Conservation (phyloP, 2,797 vertebrate genomes). For the Urophycis tenuis region DNA sequence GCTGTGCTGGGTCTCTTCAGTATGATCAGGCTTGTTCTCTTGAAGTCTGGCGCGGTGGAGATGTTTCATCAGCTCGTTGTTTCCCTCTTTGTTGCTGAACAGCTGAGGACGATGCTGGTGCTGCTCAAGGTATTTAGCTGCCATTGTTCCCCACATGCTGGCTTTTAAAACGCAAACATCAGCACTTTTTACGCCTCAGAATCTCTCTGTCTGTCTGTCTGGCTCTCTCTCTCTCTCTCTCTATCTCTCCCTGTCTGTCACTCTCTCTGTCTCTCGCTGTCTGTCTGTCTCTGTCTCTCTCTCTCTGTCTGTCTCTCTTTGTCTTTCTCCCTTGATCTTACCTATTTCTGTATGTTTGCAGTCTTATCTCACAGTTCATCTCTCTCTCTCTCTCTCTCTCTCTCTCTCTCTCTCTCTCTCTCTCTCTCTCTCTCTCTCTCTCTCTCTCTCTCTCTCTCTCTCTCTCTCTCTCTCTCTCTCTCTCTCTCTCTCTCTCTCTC, state of each 20-base stretch:
- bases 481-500: background rate
- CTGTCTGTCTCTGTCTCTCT: background rate
- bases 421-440: background rate
- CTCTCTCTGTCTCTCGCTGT: background rate
- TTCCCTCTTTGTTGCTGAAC: background rate
- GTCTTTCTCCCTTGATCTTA: background rate
- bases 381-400: too few species aligned
- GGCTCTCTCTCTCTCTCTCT: background rate
- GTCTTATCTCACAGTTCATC: background rate
- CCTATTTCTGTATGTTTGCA: background rate
- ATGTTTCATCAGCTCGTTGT: background rate
- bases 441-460: background rate
- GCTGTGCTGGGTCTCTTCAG: background rate
- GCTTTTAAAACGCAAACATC: slow-evolving; percentile 27
- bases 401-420: too few species aligned
- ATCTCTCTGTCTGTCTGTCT: background rate
- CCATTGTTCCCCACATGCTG: background rate
- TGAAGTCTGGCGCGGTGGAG: slow-evolving; percentile 16
- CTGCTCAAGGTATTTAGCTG: background rate
- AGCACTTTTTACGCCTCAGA: background rate
- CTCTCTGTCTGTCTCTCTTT: slow-evolving; percentile 4
- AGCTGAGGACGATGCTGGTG: background rate
- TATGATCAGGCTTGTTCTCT: background rate
- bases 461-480: background rate
- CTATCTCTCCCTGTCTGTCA: too few species aligned